Conservation (phyloP, 2,888 invertebrate genomes). For the Leptarthrus brevirostris region DNA sequence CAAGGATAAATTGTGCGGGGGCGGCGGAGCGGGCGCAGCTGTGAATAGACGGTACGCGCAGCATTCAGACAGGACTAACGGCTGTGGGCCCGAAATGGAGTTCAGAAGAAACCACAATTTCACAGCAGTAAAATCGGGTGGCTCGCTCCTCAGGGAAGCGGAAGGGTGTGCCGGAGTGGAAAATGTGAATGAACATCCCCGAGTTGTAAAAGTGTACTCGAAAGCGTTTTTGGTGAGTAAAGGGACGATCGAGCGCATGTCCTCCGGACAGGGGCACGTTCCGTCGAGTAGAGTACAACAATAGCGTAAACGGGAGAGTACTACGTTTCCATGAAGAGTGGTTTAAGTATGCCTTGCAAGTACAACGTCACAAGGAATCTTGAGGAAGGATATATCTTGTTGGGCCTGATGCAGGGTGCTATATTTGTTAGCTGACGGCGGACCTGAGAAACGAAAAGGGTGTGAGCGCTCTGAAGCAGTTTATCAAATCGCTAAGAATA, state of each 20-base stretch:
- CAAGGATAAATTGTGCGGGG: slow-evolving; percentile 7
- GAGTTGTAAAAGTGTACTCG: slow-evolving; percentile 49
- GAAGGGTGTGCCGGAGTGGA: slow-evolving; percentile 42
- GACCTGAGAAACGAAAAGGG: neutral
- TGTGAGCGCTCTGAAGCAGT: slow-evolving; percentile 4
- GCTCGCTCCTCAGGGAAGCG: slow-evolving; percentile 21
- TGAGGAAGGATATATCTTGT: slow-evolving; percentile 43
- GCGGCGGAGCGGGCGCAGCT: slow-evolving; percentile 23
- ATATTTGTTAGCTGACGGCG: slow-evolving; percentile 21
- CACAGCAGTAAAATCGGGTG: slow-evolving; percentile 7
- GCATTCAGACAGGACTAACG: slow-evolving; percentile 10
- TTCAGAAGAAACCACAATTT: slow-evolving; percentile 37
- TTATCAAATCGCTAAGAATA: slow-evolving; percentile 46
- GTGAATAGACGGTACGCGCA: slow-evolving; percentile 26
- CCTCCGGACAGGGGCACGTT: slow-evolving; percentile 36
- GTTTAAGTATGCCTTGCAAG: slow-evolving; percentile 34
- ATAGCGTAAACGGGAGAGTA: slow-evolving; percentile 48
- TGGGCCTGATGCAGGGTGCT: neutral
- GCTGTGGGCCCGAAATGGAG: slow-evolving; percentile 2
- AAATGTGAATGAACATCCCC: slow-evolving; percentile 32
- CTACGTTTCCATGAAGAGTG: slow-evolving; percentile 34
- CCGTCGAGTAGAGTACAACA: slow-evolving; percentile 41
- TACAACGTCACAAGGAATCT: slow-evolving; percentile 42
- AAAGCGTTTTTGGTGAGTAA: slow-evolving; percentile 40
- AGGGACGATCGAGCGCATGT: slow-evolving; percentile 34